Base-by-base conservation (phyloP, 2,888 invertebrate species). In the Himalopsyche kuldschensis region DNA sequence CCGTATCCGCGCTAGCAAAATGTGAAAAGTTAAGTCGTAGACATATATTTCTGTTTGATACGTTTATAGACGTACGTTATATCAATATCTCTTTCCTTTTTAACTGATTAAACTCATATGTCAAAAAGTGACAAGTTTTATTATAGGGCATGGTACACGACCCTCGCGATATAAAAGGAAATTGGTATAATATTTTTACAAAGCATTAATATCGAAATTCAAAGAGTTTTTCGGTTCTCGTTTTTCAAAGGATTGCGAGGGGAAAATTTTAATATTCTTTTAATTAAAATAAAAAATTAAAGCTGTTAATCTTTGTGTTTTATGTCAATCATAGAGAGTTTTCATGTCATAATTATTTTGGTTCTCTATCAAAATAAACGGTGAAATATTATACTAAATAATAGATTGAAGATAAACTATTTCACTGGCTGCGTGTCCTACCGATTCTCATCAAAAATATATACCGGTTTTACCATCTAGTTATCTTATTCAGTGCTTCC, bases 101-200 rank as follows among this genome's bases (percentile, higher is more conserved):
- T 82, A 84, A 86, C 86, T 86, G 86, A 86, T 86, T 86, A 85
- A 86, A 85, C 83, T 83, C 85, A 80, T 86, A 85, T 81, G 86
- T 86, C 86, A 85, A 86, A 86, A 86, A 79, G 85, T 86, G 86
- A 86, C 86, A 82, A 79, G 84, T 83, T 85, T 85, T 84, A 86
- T 84, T 85, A 85, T 84, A 69, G 81, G 82, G 77, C 41, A 30
- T 47, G 78, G 31, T 46, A 79, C 81, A 32, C 55, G 48, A 77
- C 84, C 63, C 79, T 69, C 79, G 80, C 75, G 30, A 27, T 30
- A 20, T 46, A 48, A 75, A 75, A 75, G 80, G 75, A 46, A 20
- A 80, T 20, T 35, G 46, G 75, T 46, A 80, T 75, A 27, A 80
- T 80, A 80, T 80, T 80, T 80, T 75, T 75, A 81, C 27, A 81